These are phyloP conservation scores for Drosophila nigromelanica DNA, from an alignment of 1,140 invertebrate genomes.

Conservation along the genomic window DNA sequence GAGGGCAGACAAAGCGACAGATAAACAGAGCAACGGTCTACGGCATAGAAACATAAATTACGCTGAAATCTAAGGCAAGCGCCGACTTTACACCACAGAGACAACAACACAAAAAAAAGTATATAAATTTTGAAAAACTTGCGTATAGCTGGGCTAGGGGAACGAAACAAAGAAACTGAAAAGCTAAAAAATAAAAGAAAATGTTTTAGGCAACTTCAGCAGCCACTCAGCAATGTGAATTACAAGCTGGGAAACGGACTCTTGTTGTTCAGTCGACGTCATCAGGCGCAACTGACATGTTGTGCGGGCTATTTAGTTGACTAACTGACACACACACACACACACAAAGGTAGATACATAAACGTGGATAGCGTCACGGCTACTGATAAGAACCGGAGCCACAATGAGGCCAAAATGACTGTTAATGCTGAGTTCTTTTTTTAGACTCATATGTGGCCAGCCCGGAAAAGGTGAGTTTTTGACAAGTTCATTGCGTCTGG, in stretches of 20 bases:
- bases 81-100: constrained; percentile 1
- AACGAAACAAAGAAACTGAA: constrained; percentile 33
- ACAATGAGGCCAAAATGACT: constrained; percentile 32
- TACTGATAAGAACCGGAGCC: constrained; percentile 18
- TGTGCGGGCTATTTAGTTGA: constrained; percentile 46
- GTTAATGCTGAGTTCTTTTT: constrained; percentile 23
- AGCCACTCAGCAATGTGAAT: constrained; percentile 42
- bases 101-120: constrained; percentile 3
- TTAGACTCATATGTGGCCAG: constrained; percentile 1
- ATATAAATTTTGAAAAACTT: constrained; percentile 59
- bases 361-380: constrained; percentile 8
- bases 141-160: constrained; percentile 11
- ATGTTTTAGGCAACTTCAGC: constrained; percentile 66
- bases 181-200: constrained; percentile 26
- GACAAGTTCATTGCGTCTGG: constrained; percentile 39
- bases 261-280: no score
- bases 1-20: constrained; percentile 29
- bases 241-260: not conserved
- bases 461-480: constrained; percentile 23
- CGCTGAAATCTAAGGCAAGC: constrained; percentile 60
- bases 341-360: constrained; percentile 18
- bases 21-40: constrained; percentile 50
- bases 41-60: constrained; percentile 75
- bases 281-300: constrained; percentile 17
- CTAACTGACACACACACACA: constrained; percentile 68